Percentiles rank a stretch among this genome's conserved stretches.
These are phyloP conservation scores for Sparus aurata DNA, from an alignment of 2,797 vertebrate genomes.

Conservation along the genomic window DNA sequence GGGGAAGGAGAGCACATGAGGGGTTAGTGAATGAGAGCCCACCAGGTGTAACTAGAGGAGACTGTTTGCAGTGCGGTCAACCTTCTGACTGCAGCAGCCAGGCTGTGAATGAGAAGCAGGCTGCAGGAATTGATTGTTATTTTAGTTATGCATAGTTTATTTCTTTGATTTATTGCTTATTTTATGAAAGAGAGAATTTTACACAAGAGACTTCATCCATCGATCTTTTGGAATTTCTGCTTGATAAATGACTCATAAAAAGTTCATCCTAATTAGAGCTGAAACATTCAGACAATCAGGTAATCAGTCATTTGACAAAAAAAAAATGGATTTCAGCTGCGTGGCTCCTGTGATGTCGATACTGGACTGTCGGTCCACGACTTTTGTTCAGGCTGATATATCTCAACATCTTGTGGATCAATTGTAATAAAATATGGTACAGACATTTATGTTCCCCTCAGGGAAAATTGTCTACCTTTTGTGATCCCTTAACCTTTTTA, in stretches of 20 bases:
- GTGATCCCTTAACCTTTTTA: background rate
- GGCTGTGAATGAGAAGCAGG: slow-evolving; percentile 12
- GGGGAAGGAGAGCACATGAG: slow-evolving; percentile 31
- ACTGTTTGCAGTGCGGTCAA: slow-evolving; percentile 29
- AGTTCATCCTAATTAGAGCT: background rate
- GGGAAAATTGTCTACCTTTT: background rate
- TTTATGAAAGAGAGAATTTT: background rate
- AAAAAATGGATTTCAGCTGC: background rate
- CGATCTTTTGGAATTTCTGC: background rate
- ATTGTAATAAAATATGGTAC: too few relatives aligned
- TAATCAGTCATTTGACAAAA: background rate
- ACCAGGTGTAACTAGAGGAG: slow-evolving; percentile 68
- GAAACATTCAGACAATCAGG: background rate
- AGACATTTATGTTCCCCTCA: background rate
- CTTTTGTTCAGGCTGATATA: background rate
- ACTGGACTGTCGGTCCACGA: background rate
- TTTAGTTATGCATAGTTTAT: slow-evolving; percentile 10
- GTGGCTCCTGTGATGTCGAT: too few relatives aligned
- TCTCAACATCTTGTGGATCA: background rate
- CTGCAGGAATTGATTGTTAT: background rate
- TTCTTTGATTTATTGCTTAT: background rate
- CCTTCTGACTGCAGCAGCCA: slow-evolving; percentile 28
- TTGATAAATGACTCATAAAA: background rate
- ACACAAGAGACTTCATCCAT: background rate
- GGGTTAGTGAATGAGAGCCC: slow-evolving; percentile 51